Conservation (phyloP, 2,888 invertebrate genomes). For the Sinotaia quadrata region DNA sequence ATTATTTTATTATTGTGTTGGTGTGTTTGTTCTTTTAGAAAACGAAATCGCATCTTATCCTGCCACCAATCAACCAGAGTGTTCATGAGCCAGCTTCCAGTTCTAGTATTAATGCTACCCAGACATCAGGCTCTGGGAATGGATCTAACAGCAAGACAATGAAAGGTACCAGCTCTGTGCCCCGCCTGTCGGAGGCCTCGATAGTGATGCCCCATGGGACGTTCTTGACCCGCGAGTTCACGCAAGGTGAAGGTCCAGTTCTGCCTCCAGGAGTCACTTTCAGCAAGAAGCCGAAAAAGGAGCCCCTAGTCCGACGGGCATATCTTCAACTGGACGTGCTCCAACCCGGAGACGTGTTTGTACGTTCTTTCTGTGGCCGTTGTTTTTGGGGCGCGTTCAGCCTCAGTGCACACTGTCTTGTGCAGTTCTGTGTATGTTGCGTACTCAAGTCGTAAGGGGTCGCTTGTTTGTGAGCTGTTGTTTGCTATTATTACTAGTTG, state of each 20-base stretch:
- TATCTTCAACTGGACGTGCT: constrained; percentile 64
- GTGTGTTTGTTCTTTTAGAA: constrained; percentile 11
- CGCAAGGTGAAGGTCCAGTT: constrained; percentile 40
- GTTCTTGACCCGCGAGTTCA: constrained; percentile 65
- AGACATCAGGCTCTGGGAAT: background rate
- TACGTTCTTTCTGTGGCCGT: constrained; percentile 42
- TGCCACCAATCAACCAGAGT: constrained; percentile 27
- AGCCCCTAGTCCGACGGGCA: constrained; percentile 50
- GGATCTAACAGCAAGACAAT: constrained; percentile 6
- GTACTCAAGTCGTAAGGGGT: too few species aligned
- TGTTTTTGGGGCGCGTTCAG: constrained; percentile 3
- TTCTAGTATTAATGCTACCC: too few species aligned
- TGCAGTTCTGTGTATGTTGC: too few species aligned
- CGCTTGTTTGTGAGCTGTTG: too few species aligned
- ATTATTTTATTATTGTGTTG: too few species aligned
- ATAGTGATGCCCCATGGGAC: constrained; percentile 49
- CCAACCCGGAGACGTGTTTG: constrained; percentile 66
- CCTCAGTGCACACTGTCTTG: too few species aligned
- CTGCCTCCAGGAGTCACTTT: background rate
- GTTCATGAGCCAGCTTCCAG: constrained; percentile 17
- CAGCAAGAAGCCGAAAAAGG: constrained; percentile 42
- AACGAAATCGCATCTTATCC: constrained; percentile 6
- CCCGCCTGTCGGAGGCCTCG: constrained; percentile 15
- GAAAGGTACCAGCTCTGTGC: constrained; percentile 4
- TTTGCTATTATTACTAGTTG: too few species aligned